Percentiles rank a stretch among this genome's conserved stretches.
Evolutionary conservation across 1,140 invertebrate genomes (phyloP).

Genomic region (Listronotus bonariensis): DNA sequence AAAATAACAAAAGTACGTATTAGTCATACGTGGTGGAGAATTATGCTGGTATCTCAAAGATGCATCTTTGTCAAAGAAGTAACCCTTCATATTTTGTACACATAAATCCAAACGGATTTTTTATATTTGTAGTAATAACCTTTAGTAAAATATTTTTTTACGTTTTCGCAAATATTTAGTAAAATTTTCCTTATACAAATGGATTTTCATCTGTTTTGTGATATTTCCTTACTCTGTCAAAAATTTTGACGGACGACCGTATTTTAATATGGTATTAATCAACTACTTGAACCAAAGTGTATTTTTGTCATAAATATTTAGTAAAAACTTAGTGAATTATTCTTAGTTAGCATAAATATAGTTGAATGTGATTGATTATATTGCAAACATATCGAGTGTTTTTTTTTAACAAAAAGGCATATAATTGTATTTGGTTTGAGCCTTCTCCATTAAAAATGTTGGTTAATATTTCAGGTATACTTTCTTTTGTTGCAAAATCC

Average conservation of each 20-base stretch:
- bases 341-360: neutral
- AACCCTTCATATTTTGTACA: no score
- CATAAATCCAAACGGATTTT: no score
- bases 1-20: no score
- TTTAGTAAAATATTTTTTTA: neutral
- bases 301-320: conserved; percentile 40
- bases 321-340: conserved; percentile 15
- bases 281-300: conserved; percentile 50
- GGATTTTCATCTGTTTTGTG: conserved; percentile 39
- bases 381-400: neutral
- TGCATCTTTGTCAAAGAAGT: no score
- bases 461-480: no score
- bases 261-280: conserved; percentile 51
- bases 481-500: no score
- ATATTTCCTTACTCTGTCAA: conserved; percentile 43
- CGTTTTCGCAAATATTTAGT: conserved; percentile 8
- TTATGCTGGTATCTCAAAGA: no score
- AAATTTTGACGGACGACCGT: conserved; percentile 40
- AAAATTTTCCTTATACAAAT: conserved; percentile 12
- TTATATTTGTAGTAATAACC: no score
- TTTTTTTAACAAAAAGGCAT: neutral
- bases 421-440: no score
- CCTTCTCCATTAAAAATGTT: no score
- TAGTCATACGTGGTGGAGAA: no score
- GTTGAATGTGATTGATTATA: conserved; percentile 10